phyloP scores from a whole-genome alignment of 2,888 invertebrate genomes.

The Uloborus plumipes region DNA sequence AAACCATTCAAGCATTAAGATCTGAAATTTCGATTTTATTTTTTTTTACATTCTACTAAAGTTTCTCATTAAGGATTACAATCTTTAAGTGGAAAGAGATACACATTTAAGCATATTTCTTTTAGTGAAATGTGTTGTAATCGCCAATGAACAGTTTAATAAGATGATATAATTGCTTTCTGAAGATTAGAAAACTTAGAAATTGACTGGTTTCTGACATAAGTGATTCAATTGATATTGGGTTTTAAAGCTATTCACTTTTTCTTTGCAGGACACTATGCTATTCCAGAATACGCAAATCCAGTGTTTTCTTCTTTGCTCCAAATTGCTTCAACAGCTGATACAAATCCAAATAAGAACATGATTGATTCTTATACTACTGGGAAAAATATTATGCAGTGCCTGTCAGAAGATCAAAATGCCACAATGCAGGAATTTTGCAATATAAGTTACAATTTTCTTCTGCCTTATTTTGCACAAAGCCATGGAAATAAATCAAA shows the following conservation, averaged over 20 bases:
- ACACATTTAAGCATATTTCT: no score
- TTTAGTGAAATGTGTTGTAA: no score
- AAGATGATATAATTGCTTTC: no score
- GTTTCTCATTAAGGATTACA: no score
- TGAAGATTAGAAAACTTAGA: no score
- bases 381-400: slow-evolving; percentile 7
- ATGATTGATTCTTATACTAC: background rate
- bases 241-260: background rate
- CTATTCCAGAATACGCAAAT: slow-evolving; percentile 68
- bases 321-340: slow-evolving; percentile 45
- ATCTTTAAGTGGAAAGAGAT: no score
- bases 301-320: slow-evolving; percentile 62
- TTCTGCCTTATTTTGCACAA: slow-evolving; percentile 20
- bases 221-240: no score
- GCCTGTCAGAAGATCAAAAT: slow-evolving; percentile 22
- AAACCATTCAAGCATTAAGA: no score
- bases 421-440: slow-evolving; percentile 20
- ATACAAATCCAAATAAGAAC: background rate
- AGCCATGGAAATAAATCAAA: background rate
- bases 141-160: no score
- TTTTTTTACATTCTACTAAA: no score
- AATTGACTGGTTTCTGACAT: no score
- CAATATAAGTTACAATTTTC: background rate
- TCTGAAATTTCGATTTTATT: no score
- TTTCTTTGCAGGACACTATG: slow-evolving; percentile 67